phyloP scores from a whole-genome alignment of 2,797 vertebrate genomes.

The Heliangelus exortis region DNA sequence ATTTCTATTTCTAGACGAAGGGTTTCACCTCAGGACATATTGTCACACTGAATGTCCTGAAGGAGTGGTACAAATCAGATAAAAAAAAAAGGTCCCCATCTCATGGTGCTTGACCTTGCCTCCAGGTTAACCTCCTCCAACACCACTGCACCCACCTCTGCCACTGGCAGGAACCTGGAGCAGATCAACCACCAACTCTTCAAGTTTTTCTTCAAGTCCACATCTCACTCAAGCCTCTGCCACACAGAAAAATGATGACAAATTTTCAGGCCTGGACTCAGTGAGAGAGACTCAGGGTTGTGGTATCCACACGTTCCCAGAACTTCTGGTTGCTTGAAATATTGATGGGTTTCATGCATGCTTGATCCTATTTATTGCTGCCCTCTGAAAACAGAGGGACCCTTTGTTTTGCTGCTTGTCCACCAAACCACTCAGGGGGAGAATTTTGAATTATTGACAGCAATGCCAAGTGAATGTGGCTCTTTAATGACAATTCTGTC shows the following conservation, averaged over 20 bases:
- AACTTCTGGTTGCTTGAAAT: neutral
- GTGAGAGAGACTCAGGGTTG: neutral
- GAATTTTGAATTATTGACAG: neutral
- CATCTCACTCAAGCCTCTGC: neutral
- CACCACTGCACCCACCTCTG: neutral
- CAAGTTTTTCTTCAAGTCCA: neutral
- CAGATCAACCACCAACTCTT: neutral
- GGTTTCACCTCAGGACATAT: neutral
- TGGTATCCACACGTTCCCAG: fast-evolving
- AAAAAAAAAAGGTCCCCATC: neutral
- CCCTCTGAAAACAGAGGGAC: neutral
- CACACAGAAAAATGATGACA: neutral
- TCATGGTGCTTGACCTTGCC: neutral
- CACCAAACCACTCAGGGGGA: neutral
- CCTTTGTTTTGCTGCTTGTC: neutral
- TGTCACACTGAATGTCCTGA: neutral
- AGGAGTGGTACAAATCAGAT: neutral
- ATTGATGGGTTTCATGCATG: neutral
- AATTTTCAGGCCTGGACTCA: neutral
- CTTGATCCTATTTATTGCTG: neutral
- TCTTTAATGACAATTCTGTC: neutral
- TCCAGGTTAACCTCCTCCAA: neutral
- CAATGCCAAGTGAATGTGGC: neutral
- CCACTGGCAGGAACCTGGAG: neutral
- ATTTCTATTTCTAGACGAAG: neutral